These are phyloP conservation scores for Enteromius trimaculatus DNA, from an alignment of 2,797 vertebrate species.

Conservation along the genomic window DNA sequence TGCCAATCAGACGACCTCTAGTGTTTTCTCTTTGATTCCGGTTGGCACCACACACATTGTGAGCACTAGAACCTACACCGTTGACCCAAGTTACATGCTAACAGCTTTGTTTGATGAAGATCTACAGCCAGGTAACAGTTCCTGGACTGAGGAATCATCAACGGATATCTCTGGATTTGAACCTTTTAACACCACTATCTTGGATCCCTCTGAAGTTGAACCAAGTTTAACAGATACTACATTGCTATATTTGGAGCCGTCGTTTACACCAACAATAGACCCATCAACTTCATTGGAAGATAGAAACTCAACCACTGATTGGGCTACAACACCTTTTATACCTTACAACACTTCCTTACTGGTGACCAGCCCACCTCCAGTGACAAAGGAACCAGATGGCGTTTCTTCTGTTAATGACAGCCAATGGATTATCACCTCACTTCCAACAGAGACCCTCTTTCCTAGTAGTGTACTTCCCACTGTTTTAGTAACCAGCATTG, in stretches of 20 bases:
- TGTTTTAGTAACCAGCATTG: conserved; percentile 61
- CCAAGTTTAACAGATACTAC: conserved; percentile 66
- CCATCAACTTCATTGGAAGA: conserved; percentile 69
- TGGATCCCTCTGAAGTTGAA: conserved; percentile 60
- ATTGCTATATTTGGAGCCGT: conserved; percentile 72
- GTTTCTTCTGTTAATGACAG: conserved; percentile 64
- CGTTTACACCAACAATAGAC: conserved; percentile 63
- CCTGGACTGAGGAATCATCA: conserved; percentile 67
- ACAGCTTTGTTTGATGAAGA: conserved; percentile 59
- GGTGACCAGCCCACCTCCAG: conserved; percentile 58
- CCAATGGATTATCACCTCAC: conserved; percentile 70
- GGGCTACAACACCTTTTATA: conserved; percentile 62
- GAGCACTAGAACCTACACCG: conserved; percentile 59
- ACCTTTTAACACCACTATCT: conserved; percentile 65
- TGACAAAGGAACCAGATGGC: conserved; percentile 64
- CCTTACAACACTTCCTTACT: conserved; percentile 55
- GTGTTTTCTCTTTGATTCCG: conserved; percentile 55
- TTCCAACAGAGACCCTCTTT: conserved; percentile 65
- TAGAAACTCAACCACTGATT: conserved; percentile 74
- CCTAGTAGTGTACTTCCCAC: conserved; percentile 59
- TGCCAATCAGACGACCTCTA: conserved; percentile 63
- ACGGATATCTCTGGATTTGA: conserved; percentile 71
- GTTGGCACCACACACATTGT: conserved; percentile 61
- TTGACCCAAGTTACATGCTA: conserved; percentile 56
- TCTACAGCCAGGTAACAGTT: conserved; percentile 56